Base-by-base conservation (phyloP, 2,888 invertebrate genomes). In the Pammene fasciana region DNA sequence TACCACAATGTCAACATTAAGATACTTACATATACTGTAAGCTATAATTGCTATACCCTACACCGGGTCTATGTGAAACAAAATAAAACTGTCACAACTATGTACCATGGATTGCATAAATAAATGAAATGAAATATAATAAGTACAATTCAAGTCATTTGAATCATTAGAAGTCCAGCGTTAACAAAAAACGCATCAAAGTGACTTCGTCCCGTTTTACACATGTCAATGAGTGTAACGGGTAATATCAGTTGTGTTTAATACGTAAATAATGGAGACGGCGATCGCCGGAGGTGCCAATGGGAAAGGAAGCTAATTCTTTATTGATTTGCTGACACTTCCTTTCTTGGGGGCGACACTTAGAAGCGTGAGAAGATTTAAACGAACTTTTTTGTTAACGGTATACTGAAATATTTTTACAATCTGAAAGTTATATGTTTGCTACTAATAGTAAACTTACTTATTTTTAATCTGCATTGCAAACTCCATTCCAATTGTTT, bases 231-330 rank as follows among this genome's bases (percentile, higher is more conserved):
- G 38, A 48, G 16, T 11, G 18, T 67, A 43, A 62, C 70, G 70
- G 67, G 56, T 54, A 65, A 67, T 67, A 50, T 65, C 65, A 16
- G 26, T 26, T 76, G 75, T 77, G 72, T 80, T 70, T 85, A 81
- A 83, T 83, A 80, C 73, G 72, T 77, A 80, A 80, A 84, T 90
- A 90, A 90, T 89, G 88, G 78, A 74, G 67, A 38, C 6, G 38
- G 38, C 38, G 86, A 89, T 89, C 79, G 78, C 81, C 80, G 78
- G 80, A 80, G 81, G 84, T 83, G 84, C 73, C 74, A 71, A 75
- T 75, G 71, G 48, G 61, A 61, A 78, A 82, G 84, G 86, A 86
- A 86, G 77, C 73, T 72, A 26, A 73, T 77, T 79, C 73, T 76
- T 82, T 75, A 85, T 87, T 81, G 84, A 78, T 82, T 86, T 79